Evolutionary conservation across 2,113 vertebrate genomes (phyloP), one percentile per base, ranked within the genome.

Genomic region (Potamarius usumacintae): DNA sequence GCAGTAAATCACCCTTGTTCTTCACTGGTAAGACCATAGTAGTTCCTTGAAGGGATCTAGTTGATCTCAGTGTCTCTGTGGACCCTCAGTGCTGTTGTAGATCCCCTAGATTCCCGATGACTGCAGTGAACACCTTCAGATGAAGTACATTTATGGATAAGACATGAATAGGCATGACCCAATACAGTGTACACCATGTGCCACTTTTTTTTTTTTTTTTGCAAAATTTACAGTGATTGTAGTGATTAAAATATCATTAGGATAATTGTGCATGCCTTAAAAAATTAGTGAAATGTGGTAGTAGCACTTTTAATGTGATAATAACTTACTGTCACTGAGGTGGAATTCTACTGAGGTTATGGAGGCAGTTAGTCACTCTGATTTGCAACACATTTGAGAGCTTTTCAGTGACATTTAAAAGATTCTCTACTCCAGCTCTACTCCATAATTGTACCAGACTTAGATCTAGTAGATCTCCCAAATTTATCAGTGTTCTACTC

Each of bases 1-100:
- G 96, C 93, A 97, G 96, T 94, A 97, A 97, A 92, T 97, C 97
- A 90, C 97, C 98, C 91, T 94, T 99, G 94, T 97, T 98, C 94
- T 97, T 97, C 90, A 89, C 96, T 67, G 98, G 98, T 99, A 98
- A 99, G 97, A 92, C 92, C 76, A 81, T 92, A 89, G 85, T 90
- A 92, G 92, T 90, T 80, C 55, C 48, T 67, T 79, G 80, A 34
- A 60, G 9, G 30, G 8, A 53, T 52, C 25, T 81, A 88, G 84
- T 79, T 80, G 5, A 25, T 9, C 69, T 85, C 58, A 87, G 58
- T 69, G 72, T 65, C 82, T 82, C n/a, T 2, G 80, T 92, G 89
- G 85, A 76, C 52, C 50, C 60, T 63, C 27, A 60, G 62, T 22
- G n/a, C 62, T 50, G 11, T 85, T 79, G 69, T 77, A 8, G 57